A percentile compares a stretch with the other conserved stretches of the same genome.
Conservation (phyloP, 1,140 invertebrate species). For the Gonatopus flavifemur region DNA sequence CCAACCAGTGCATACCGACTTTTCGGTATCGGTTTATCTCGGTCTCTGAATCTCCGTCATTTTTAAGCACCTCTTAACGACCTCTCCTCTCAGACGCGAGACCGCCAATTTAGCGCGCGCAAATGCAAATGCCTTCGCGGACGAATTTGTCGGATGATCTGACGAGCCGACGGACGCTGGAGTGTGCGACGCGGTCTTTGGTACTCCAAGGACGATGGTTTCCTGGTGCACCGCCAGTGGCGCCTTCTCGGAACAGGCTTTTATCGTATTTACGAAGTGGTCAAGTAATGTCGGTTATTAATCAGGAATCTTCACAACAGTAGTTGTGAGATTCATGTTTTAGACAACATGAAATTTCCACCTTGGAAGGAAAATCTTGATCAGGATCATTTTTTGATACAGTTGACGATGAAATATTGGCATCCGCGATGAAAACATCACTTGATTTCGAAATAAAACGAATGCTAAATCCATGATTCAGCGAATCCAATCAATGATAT, state of each 20-base stretch:
- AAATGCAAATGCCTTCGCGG: slow-evolving; percentile 32
- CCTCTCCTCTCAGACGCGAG: slow-evolving; percentile 27
- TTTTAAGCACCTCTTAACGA: slow-evolving; percentile 38
- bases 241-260: slow-evolving; percentile 26
- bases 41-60: slow-evolving; percentile 35
- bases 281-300: slow-evolving; percentile 33
- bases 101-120: slow-evolving; percentile 33
- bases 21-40: slow-evolving; percentile 29
- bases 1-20: slow-evolving; percentile 3
- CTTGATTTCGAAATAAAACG: no score
- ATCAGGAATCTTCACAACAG: slow-evolving; percentile 7
- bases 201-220: no score
- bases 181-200: slow-evolving; percentile 20
- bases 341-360: no score
- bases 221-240: slow-evolving; percentile 22
- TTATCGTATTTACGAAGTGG: slow-evolving; percentile 31
- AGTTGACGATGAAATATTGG: no score
- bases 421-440: no score
- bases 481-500: no score
- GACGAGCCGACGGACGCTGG: slow-evolving; percentile 19
- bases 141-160: slow-evolving; percentile 34
- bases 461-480: no score
- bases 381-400: no score
- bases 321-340: no score
- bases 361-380: no score